Conservation (phyloP, 2,797 vertebrate genomes). For the Hydrophis major region DNA sequence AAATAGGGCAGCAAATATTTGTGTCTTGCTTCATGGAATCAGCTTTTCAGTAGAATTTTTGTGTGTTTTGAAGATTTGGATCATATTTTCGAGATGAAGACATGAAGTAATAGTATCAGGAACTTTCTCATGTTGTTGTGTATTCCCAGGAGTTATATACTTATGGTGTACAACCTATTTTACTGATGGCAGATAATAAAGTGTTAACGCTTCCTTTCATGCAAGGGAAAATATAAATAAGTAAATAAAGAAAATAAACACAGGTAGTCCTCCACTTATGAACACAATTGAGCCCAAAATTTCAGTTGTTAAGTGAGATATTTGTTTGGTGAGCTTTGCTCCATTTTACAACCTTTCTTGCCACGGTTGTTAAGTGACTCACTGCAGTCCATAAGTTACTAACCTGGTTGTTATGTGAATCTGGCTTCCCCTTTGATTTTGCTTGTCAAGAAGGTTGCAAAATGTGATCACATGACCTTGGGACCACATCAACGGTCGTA, state of each 20-base stretch:
- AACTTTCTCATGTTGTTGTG: not conserved
- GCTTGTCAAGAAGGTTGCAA: too few relatives aligned
- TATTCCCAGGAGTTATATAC: not conserved
- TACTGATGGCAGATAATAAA: not conserved
- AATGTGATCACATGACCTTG: too few relatives aligned
- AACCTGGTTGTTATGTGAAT: too few relatives aligned
- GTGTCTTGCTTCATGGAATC: not conserved
- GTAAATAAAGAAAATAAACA: not conserved
- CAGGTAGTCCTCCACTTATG: too few relatives aligned
- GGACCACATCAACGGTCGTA: too few relatives aligned
- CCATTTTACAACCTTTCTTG: too few relatives aligned
- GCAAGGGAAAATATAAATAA: not conserved
- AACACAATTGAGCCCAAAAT: too few relatives aligned
- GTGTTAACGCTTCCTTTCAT: not conserved
- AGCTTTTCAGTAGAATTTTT: not conserved
- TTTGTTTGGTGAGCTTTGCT: too few relatives aligned
- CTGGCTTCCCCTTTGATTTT: too few relatives aligned
- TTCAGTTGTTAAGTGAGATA: too few relatives aligned
- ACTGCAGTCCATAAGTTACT: too few relatives aligned
- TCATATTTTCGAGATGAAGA: not conserved
- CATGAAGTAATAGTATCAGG: not conserved
- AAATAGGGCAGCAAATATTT: not conserved
- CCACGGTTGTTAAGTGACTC: too few relatives aligned
- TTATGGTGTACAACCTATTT: not conserved
- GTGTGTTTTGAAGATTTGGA: not conserved